Evolutionary conservation across 2,113 vertebrate species (phyloP).

Genomic region (Sitta europaea): DNA sequence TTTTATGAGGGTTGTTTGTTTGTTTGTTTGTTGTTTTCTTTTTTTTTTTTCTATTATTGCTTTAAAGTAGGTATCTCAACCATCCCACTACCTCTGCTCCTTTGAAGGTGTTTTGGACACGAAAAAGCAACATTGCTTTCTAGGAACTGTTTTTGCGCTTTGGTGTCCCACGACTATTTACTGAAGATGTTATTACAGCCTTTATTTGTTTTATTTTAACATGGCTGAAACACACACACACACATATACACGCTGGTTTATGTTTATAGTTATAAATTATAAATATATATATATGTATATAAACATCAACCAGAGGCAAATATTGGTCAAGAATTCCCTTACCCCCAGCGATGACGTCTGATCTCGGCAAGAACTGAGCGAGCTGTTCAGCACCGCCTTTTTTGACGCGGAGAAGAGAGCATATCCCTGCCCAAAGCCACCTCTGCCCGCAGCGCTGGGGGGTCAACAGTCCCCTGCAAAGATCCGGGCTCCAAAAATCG

Average conservation of each 20-base stretch:
- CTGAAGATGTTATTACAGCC: accelerated
- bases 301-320: not conserved
- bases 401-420: not conserved
- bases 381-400: not conserved
- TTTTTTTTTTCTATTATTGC: not conserved
- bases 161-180: not conserved
- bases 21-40: not conserved
- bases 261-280: not conserved
- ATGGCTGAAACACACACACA: not conserved
- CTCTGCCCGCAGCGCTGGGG: not conserved
- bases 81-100: not conserved
- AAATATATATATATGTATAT: too few species aligned
- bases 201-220: not conserved
- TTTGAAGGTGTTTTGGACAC: not conserved
- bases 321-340: not conserved
- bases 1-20: not conserved
- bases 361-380: not conserved
- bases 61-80: not conserved
- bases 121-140: not conserved
- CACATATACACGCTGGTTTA: accelerated
- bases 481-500: not conserved
- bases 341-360: not conserved
- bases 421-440: not conserved
- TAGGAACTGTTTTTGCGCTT: not conserved
- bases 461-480: not conserved